Percentiles rank a stretch among this genome's conserved stretches.
These are phyloP conservation scores for Eupsittula cactorum DNA, from an alignment of 2,113 vertebrate species.

Conservation along the genomic window DNA sequence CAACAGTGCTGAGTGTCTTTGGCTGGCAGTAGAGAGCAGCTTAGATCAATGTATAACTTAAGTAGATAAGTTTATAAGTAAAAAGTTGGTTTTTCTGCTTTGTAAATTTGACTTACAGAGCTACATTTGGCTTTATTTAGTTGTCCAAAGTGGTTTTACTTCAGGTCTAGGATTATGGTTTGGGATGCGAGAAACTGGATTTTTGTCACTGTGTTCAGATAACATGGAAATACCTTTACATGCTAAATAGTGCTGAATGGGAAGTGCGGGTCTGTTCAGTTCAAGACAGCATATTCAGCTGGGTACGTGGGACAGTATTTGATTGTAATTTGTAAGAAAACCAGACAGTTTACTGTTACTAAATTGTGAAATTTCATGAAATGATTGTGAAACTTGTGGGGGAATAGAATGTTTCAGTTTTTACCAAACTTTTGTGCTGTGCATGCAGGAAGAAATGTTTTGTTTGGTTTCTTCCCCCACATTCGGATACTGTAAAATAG, in stretches of 20 bases:
- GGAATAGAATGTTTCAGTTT: not conserved
- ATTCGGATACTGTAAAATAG: not conserved
- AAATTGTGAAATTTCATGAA: not conserved
- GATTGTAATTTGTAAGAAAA: not conserved
- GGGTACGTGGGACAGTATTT: not conserved
- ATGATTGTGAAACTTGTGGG: not conserved
- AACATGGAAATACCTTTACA: not conserved
- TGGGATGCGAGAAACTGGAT: not conserved
- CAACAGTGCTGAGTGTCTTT: not conserved
- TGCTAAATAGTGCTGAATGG: not conserved
- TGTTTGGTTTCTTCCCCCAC: accelerated
- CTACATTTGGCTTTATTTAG: not conserved
- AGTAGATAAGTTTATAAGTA: not conserved
- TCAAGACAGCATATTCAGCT: not conserved
- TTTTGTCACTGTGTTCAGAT: not conserved
- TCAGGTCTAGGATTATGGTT: not conserved
- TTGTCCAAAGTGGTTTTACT: not conserved
- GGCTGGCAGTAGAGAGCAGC: not conserved
- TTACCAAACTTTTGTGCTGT: not conserved
- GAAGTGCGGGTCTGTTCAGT: not conserved
- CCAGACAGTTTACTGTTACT: not conserved
- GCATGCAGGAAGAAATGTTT: not conserved
- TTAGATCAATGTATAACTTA: not conserved
- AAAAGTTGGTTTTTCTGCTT: not conserved
- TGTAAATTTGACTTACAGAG: not conserved